These are phyloP conservation scores for Aethina tumida DNA, from an alignment of 1,140 invertebrate species.

Conservation along the genomic window DNA sequence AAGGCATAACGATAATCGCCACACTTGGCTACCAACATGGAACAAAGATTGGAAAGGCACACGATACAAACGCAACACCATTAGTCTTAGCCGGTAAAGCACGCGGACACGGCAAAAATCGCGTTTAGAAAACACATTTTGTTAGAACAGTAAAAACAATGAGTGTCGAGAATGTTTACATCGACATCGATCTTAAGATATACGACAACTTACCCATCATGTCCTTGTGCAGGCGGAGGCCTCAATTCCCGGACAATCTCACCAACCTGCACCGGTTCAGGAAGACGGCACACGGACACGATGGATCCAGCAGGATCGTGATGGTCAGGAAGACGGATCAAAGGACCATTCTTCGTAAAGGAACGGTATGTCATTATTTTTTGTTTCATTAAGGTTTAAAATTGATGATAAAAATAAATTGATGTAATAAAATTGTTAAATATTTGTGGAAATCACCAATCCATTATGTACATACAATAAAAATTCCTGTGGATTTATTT, in stretches of 20 bases:
- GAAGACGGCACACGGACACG: slow-evolving; percentile 46
- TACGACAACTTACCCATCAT: slow-evolving; percentile 3
- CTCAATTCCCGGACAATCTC: slow-evolving; percentile 29
- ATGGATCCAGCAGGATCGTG: slow-evolving; percentile 47
- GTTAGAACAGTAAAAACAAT: background rate
- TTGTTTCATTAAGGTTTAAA: no score
- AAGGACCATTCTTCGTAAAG: slow-evolving; percentile 46
- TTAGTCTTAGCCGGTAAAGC: background rate
- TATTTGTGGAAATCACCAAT: no score
- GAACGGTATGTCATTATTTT: no score
- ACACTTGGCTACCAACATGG: slow-evolving; percentile 30
- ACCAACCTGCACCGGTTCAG: slow-evolving; percentile 33
- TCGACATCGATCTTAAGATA: background rate
- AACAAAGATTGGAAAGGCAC: slow-evolving; percentile 29
- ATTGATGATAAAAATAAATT: no score
- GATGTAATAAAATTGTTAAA: no score
- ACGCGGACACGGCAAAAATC: background rate
- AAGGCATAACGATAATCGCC: slow-evolving; percentile 21
- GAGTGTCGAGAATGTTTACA: background rate
- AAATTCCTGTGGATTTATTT: no score
- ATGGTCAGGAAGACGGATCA: slow-evolving; percentile 55
- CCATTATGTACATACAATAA: no score
- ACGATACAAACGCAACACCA: slow-evolving; percentile 9
- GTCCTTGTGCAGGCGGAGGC: slow-evolving; percentile 27
- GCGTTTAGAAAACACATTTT: background rate